Evolutionary conservation across 2,797 vertebrate species (phyloP).

Genomic region (Gila robusta): DNA sequence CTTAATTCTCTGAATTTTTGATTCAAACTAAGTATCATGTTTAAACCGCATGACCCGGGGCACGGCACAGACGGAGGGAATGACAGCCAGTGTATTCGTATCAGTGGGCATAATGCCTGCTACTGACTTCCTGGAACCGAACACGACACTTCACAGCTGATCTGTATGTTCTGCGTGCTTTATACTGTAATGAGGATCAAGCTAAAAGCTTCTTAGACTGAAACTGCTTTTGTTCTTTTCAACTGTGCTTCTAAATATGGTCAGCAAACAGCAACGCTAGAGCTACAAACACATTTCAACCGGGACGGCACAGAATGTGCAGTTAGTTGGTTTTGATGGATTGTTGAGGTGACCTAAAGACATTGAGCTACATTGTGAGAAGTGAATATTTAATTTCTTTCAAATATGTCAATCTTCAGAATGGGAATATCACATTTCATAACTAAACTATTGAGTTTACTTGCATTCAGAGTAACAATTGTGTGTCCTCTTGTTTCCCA

Average conservation of each 20-base stretch:
- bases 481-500: constrained; percentile 49
- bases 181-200: constrained; percentile 34
- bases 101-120: constrained; percentile 21
- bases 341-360: not conserved
- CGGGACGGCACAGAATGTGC: not conserved
- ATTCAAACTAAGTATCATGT: constrained; percentile 2
- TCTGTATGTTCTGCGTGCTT: constrained; percentile 34
- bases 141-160: constrained; percentile 57
- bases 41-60: constrained; percentile 31
- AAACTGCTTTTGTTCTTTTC: constrained; percentile 8
- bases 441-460: not conserved
- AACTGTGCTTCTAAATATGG: constrained; percentile 9
- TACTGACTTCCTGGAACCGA: constrained; percentile 67
- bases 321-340: not conserved
- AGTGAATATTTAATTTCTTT: not conserved
- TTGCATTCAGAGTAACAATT: not conserved
- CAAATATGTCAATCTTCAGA: not conserved
- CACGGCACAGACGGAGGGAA: constrained; percentile 24
- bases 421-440: not conserved
- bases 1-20: not conserved
- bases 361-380: not conserved
- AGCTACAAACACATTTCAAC: not conserved
- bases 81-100: constrained; percentile 19
- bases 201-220: constrained; percentile 13
- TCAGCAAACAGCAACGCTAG: not conserved